phyloP scores from a whole-genome alignment of 1,140 invertebrate genomes.

The Cydia strobilella region DNA sequence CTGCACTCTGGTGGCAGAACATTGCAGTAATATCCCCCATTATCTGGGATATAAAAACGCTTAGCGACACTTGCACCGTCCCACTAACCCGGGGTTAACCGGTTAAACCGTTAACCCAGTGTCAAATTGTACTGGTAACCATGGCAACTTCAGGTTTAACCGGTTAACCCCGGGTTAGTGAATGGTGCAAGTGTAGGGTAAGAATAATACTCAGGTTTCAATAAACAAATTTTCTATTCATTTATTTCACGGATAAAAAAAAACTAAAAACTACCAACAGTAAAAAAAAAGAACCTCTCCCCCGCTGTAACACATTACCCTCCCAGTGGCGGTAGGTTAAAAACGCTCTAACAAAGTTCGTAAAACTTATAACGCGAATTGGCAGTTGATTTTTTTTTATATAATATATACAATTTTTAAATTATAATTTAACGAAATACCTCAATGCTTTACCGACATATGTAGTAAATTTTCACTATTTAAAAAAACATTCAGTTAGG shows the following conservation, averaged over 20 bases:
- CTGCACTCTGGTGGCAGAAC: too few relatives aligned
- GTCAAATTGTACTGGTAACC: too few relatives aligned
- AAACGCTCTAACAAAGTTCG: constrained; percentile 10
- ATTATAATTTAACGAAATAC: constrained; percentile 8
- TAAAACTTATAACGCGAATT: constrained; percentile 5
- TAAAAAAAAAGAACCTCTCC: constrained; percentile 53
- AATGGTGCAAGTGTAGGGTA: too few relatives aligned
- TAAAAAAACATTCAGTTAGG: background rate
- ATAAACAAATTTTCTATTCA: constrained; percentile 60
- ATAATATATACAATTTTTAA: constrained; percentile 30
- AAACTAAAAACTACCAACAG: constrained; percentile 66
- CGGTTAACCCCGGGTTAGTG: too few relatives aligned
- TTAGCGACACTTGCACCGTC: too few relatives aligned
- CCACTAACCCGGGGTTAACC: too few relatives aligned
- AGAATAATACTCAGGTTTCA: constrained; percentile 45
- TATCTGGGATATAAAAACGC: too few relatives aligned
- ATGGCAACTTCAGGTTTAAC: too few relatives aligned
- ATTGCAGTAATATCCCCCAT: too few relatives aligned
- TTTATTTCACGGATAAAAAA: constrained; percentile 68
- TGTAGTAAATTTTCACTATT: background rate
- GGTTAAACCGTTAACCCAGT: too few relatives aligned
- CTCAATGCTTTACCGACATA: background rate
- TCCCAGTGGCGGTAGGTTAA: background rate
- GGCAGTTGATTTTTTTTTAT: constrained; percentile 29
- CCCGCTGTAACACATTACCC: constrained; percentile 37